Base-by-base conservation (phyloP, 2,888 invertebrate genomes). In the Tenthredo mesomela region DNA sequence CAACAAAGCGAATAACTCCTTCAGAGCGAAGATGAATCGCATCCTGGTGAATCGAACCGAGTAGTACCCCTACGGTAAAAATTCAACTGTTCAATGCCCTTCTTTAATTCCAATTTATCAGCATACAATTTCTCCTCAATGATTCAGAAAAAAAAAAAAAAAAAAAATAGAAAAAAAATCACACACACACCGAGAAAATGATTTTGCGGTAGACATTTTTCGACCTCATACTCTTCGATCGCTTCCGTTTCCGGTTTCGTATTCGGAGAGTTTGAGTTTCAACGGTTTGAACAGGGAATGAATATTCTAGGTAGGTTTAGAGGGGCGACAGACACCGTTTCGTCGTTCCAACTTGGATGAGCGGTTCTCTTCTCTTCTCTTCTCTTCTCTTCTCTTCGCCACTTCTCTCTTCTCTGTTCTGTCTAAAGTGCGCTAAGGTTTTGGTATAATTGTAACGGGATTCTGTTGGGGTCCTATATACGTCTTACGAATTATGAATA, bases 1-100 rank as follows among this genome's bases (percentile, higher is more conserved):
- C 78, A 80, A 80, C 78, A 80, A 80, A 80, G 78, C 78, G 78
- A 61, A 80, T 80, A 80, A 80, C 78, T 80, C 78, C 58, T 80
- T 77, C 33, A 77, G 50, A 61, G 37, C 15, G 40, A 37, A 80
- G 58, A 80, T 61, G 78, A 80, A 54, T 77, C 25, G 29, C 25
- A 6, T 29, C 15, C 43, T 21, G 33, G 54, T 54, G 77, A 77
- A 80, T 40, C 61, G 78, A 77, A 77, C 77, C 50, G 77, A 18
- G 37, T 71, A 71, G 71, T n/a, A 37, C 71, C 40, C n/a, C 40
- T 37, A 25, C 4, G 40, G 18, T 29, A 15, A 77, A 54, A 50
- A 50, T 50, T 77, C 40, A 50, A 54, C 77, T 77, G 77, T 77
- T 50, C 29, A 54, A 77, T 77, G 18, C 50, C 29, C 15, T 77